Base-by-base conservation (phyloP, 2,113 vertebrate species). In the Plectropomus leopardus region DNA sequence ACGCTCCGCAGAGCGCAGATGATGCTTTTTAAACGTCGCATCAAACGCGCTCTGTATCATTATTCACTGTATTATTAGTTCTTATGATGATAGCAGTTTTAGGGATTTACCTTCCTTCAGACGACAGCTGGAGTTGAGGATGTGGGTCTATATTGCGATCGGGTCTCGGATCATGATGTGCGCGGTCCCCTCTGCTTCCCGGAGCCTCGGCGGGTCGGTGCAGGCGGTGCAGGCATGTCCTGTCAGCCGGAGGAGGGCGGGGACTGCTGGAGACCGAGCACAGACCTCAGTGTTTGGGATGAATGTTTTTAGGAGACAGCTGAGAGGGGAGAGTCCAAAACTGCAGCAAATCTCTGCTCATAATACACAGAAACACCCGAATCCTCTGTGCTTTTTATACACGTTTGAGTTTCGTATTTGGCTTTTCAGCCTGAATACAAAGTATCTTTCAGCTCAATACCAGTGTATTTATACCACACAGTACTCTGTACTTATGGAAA, bases 301-400 rank as follows among this genome's bases (percentile, higher is more conserved):
- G 42, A 40, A 16, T 48, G 60, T 45, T 45, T 30, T 95, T 88
- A 75, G 96, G 92, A 66, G 72, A 55, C 47, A 34, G 55, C 32
- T 23, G 69, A 30, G 26, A 17, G 36, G 40, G 26, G 23, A 7
- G 15, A 26, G 40, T 44, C 44, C 30, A 32, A 57, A 19, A 44
- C 55, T 32, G 13, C 17, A 24, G 34, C 34, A 5, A 6, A 17
- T 6, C 1, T 17, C 23, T 15, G 32, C 45, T 44, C 53, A 4
- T 4, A 23, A 57, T 23, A 36, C n/a, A 24, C 16, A 4, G 36
- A 55, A 16, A 9, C 47, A 68, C 53, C 50, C 42, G 16, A 15
- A 55, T 15, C n/a, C 2, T 40, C 0, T 24, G 2, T 21, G 11
- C 7, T 36, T 8, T 1, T 9, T 9, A 11, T 7, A 13, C 42